Base-by-base conservation (phyloP, 2,797 vertebrate genomes). In the Pseudochirops cupreus region DNA sequence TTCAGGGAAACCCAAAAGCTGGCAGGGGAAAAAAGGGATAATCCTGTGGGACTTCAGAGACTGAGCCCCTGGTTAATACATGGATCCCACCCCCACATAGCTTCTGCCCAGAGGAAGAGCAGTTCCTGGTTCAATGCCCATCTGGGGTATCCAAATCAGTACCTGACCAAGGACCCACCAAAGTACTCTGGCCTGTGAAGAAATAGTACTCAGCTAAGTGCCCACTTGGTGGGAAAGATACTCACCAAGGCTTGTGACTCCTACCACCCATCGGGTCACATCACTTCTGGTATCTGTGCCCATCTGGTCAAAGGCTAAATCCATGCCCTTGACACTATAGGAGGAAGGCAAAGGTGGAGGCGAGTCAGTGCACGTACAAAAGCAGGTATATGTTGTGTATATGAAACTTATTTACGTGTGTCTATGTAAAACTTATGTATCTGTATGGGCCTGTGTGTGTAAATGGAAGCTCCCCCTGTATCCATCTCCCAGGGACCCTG, bases 301-400 rank as follows among this genome's bases (percentile, higher is more conserved):
- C 97, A 98, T 98, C 52, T 93, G 67, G 2, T 91, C 90, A 93
- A 97, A 97, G 3, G 91, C 94, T 0, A 13, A 29, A 52, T 98
- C 95, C 82, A 98, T 29, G 1, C 97, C 97, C 93, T 93, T 92
- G 54, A 98, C 96, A 1, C 98, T 98, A 93, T 54, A 94, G 96
- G 95, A 82, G 9, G 74, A 87, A 87, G 9, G 50, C 9, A 87
- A 87, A 87, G 74, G 67, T 3, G n/a, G 21, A 87, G 24, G 39
- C 3, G 2, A 87, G 39, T 50, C 21, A 46, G 39, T 46, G 3
- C 74, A 26, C 10, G 3, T 50, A 82, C 18, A 12, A 87, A 87
- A 87, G 21, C 24, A 50, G 39, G 74, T 82, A 82, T 82, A 24
- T 82, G 2, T 33, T 82, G n/a, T 82, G 6, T 39, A 82, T 39